Conservation (phyloP, 2,797 vertebrate species). For the Syndactyla subalaris region DNA sequence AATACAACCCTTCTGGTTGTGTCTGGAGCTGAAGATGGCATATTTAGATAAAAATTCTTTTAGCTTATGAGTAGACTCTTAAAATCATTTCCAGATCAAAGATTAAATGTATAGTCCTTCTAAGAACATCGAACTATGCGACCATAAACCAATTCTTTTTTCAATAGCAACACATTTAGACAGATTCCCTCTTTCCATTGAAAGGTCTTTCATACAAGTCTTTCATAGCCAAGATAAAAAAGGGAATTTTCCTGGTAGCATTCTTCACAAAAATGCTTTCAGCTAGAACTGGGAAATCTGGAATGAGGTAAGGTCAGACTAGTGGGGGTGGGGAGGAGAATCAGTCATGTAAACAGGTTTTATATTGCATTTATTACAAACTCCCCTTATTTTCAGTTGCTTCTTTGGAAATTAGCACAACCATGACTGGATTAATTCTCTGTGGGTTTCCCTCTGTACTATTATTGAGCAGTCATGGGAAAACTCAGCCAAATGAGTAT, state of each 20-base stretch:
- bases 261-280: constrained; percentile 53
- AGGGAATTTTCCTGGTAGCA: constrained; percentile 23
- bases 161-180: constrained; percentile 7
- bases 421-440: constrained; percentile 68
- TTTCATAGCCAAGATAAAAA: constrained; percentile 35
- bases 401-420: constrained; percentile 64
- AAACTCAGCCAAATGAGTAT: constrained; percentile 49
- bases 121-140: not conserved
- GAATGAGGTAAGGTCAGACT: constrained; percentile 42
- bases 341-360: constrained; percentile 52
- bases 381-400: constrained; percentile 52
- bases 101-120: constrained; percentile 14
- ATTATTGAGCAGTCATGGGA: constrained; percentile 61
- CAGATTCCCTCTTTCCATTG: not conserved
- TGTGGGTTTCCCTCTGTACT: constrained; percentile 54
- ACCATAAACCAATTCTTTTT: not conserved
- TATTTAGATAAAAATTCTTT: constrained; percentile 7
- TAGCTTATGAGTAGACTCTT: not conserved
- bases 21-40: not conserved
- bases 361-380: constrained; percentile 57
- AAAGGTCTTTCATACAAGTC: constrained; percentile 7
- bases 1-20: not conserved
- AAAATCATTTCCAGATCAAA: constrained; percentile 17
- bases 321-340: not conserved
- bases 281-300: constrained; percentile 29